These are phyloP conservation scores for Pedionomus torquatus DNA, from an alignment of 2,113 vertebrate species.

Conservation along the genomic window DNA sequence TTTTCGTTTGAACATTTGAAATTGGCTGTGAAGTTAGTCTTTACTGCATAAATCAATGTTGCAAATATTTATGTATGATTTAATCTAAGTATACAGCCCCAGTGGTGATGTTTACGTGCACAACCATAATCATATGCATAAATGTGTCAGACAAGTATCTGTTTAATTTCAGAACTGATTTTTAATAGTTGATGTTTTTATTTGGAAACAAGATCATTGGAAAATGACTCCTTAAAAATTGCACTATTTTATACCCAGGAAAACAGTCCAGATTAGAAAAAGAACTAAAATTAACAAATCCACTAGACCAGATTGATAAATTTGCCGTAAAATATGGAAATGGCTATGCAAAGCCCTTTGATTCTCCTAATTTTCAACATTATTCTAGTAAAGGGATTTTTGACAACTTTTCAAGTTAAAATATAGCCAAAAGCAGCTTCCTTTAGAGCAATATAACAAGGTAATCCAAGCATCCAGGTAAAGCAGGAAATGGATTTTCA, in stretches of 20 bases:
- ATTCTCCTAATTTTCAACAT: background rate
- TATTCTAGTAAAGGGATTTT: background rate
- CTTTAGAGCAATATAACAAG: background rate
- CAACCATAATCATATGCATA: background rate
- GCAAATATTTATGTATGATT: constrained; percentile 12
- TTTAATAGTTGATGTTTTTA: background rate
- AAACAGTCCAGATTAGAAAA: background rate
- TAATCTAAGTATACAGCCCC: background rate
- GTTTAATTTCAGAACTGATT: background rate
- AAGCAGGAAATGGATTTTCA: background rate
- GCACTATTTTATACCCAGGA: background rate
- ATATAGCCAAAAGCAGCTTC: background rate
- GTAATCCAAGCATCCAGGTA: background rate
- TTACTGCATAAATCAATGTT: background rate
- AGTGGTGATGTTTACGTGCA: background rate
- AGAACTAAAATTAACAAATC: background rate
- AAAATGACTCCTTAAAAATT: background rate
- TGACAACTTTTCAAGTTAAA: background rate
- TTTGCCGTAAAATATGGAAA: background rate
- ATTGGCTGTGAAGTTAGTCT: background rate
- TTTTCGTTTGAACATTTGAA: background rate
- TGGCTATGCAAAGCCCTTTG: background rate
- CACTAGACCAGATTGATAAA: background rate
- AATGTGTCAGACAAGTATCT: background rate
- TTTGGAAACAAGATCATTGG: background rate